Percentiles rank a stretch among this genome's conserved stretches.
phyloP scores from a whole-genome alignment of 2,888 invertebrate genomes.

The Alitta virens region DNA sequence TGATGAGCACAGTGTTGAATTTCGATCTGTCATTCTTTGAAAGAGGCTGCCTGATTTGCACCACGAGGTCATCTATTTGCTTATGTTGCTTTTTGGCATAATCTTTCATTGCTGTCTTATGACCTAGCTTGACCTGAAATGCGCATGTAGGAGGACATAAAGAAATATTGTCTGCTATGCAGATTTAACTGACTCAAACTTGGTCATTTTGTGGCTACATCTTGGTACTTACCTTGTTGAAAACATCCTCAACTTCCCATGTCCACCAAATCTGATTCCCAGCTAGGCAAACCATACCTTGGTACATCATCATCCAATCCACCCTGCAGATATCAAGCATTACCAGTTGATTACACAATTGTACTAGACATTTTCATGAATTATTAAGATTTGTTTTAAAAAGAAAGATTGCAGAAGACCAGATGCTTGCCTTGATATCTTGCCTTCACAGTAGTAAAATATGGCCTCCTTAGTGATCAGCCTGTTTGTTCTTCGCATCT shows the following conservation, averaged over 20 bases:
- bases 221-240: slow-evolving; percentile 61
- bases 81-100: slow-evolving; percentile 76
- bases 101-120: slow-evolving; percentile 86
- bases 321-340: slow-evolving; percentile 62
- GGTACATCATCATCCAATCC: slow-evolving; percentile 85
- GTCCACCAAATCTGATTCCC: slow-evolving; percentile 95
- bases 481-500: slow-evolving; percentile 82
- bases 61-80: slow-evolving; percentile 80
- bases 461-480: slow-evolving; percentile 83
- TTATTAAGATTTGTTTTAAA: neutral
- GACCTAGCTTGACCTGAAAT: slow-evolving; percentile 58
- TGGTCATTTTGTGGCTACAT: too few species aligned
- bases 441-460: slow-evolving; percentile 79
- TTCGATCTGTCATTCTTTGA: slow-evolving; percentile 80
- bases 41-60: slow-evolving; percentile 71
- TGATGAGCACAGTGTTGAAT: slow-evolving; percentile 83
- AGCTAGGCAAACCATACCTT: slow-evolving; percentile 82
- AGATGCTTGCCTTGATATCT: slow-evolving; percentile 63
- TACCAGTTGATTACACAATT: too few species aligned
- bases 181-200: too few species aligned
- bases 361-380: neutral
- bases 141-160: too few species aligned
- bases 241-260: slow-evolving; percentile 88
- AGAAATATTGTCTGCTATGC: too few species aligned
- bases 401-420: neutral